Conservation (phyloP, 2,888 invertebrate genomes). For the Junonia oenone region DNA sequence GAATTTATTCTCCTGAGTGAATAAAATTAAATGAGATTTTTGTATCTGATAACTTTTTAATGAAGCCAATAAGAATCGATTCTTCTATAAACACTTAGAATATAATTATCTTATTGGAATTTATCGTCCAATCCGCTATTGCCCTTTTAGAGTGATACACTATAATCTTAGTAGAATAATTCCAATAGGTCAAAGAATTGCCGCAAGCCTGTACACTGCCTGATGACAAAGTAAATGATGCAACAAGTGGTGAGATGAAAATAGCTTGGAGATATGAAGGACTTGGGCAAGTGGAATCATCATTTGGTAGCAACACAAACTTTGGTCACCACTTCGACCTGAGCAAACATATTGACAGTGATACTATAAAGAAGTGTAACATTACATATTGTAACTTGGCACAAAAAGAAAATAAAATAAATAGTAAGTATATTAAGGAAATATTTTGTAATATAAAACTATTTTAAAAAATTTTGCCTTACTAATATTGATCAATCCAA, state of each 20-base stretch:
- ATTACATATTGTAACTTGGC: slow-evolving; percentile 77
- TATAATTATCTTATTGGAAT: no score
- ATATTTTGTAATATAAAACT: neutral
- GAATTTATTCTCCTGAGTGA: no score
- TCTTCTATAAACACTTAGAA: no score
- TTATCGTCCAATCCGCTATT: neutral
- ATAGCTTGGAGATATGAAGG: slow-evolving; percentile 96
- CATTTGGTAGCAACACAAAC: slow-evolving; percentile 62
- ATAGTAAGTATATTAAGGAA: slow-evolving; percentile 36
- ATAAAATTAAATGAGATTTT: no score
- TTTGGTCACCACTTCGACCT: slow-evolving; percentile 92
- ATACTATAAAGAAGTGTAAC: slow-evolving; percentile 77
- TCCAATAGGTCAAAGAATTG: slow-evolving; percentile 66
- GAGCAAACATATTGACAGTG: slow-evolving; percentile 83
- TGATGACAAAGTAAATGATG: slow-evolving; percentile 53
- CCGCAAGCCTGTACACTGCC: slow-evolving; percentile 69
- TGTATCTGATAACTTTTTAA: no score
- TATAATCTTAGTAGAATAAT: neutral
- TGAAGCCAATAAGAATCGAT: no score
- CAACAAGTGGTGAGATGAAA: slow-evolving; percentile 82
- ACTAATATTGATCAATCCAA: no score
- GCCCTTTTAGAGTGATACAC: no score
- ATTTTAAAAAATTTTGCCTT: neutral
- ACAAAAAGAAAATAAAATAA: slow-evolving; percentile 32
- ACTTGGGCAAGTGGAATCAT: slow-evolving; percentile 81